These are phyloP conservation scores for Brachionus asplanchnoidis DNA, from an alignment of 1,140 invertebrate species.

Conservation along the genomic window DNA sequence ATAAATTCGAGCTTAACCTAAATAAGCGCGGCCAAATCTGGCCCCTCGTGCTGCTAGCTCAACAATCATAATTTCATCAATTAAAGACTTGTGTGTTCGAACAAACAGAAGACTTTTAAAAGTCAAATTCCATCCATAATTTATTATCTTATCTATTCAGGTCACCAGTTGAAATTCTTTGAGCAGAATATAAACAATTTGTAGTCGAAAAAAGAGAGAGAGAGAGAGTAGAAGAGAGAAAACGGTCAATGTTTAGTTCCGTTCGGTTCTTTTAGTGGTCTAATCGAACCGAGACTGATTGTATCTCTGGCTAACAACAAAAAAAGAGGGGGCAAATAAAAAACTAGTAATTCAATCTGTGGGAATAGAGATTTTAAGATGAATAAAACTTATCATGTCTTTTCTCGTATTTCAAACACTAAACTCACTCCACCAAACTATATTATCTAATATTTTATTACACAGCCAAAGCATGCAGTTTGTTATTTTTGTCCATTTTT, in stretches of 20 bases:
- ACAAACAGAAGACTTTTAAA: constrained; percentile 40
- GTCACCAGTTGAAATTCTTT: constrained; percentile 7
- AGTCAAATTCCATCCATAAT: constrained; percentile 28
- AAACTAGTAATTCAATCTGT: neutral
- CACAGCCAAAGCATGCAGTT: neutral
- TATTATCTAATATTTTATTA: constrained; percentile 36
- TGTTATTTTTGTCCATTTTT: neutral
- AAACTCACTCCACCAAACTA: neutral
- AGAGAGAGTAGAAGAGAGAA: neutral
- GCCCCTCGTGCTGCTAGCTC: neutral
- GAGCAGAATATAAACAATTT: constrained; percentile 8
- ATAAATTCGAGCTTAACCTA: neutral
- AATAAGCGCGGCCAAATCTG: neutral
- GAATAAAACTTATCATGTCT: constrained; percentile 16
- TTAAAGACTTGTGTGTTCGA: neutral
- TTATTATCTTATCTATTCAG: constrained; percentile 41
- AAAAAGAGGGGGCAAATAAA: neutral
- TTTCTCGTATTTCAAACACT: constrained; percentile 9
- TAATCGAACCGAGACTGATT: constrained; percentile 23
- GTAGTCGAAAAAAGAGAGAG: neutral
- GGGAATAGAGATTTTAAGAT: neutral
- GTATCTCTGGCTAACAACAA: neutral
- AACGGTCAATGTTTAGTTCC: neutral
- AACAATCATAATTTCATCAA: constrained; percentile 24
- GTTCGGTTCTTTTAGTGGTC: neutral